A percentile compares a stretch with the other conserved stretches of the same genome.
These are phyloP conservation scores for Drosophila paulistorum DNA, from an alignment of 1,140 invertebrate species.

Conservation along the genomic window DNA sequence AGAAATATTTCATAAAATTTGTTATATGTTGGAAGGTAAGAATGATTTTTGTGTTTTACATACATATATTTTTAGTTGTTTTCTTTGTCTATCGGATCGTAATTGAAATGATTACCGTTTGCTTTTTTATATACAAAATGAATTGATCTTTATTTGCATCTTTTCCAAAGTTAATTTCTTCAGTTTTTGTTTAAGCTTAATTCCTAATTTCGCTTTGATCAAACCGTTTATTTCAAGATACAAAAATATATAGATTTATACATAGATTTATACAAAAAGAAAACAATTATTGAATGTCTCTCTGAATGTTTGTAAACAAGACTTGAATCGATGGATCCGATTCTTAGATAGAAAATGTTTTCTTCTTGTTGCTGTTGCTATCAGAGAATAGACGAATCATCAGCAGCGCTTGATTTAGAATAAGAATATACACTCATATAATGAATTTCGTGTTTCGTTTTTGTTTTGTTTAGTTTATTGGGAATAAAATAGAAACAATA, in stretches of 20 bases:
- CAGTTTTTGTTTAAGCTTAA: background rate
- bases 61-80: background rate
- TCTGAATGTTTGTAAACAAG: no score
- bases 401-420: constrained; percentile 2
- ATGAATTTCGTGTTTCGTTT: background rate
- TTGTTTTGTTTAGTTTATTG: background rate
- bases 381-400: background rate
- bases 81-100: background rate
- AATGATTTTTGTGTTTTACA: constrained; percentile 20
- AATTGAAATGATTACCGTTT: background rate
- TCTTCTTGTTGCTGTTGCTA: background rate
- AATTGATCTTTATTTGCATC: background rate
- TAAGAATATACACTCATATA: background rate
- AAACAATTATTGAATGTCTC: background rate
- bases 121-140: background rate
- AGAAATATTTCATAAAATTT: constrained; percentile 24
- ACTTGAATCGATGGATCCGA: background rate
- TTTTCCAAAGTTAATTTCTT: background rate
- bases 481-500: constrained; percentile 14
- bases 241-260: constrained; percentile 3
- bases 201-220: background rate
- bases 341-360: background rate
- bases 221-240: background rate
- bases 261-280: background rate
- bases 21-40: constrained; percentile 18